Evolutionary conservation across 2,797 vertebrate genomes (phyloP).

Genomic region (Tapera naevia): DNA sequence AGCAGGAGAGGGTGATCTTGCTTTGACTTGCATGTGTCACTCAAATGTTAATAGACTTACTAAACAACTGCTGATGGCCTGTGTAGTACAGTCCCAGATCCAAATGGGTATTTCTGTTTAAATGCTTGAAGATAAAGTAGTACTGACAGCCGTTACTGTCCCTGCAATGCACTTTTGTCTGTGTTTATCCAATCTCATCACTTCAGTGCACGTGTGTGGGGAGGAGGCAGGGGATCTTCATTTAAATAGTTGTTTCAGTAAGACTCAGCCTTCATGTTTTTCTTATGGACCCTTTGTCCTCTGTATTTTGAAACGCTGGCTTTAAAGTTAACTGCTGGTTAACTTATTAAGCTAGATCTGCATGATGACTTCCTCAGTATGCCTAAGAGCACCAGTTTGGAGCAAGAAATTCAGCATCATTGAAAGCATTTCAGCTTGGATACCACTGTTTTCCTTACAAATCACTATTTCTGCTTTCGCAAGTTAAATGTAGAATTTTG

Average conservation of each 20-base stretch:
- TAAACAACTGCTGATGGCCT: neutral
- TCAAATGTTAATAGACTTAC: neutral
- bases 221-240: neutral
- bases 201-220: neutral
- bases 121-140: neutral
- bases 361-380: neutral
- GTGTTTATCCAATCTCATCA: neutral
- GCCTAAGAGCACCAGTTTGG: neutral
- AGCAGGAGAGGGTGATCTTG: neutral
- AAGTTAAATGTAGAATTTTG: neutral
- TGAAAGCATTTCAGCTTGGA: neutral
- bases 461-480: neutral
- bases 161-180: neutral
- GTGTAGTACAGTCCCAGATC: neutral
- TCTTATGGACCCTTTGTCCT: neutral
- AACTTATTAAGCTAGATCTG: neutral
- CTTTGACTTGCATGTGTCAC: neutral
- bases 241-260: neutral
- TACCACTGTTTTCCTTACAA: neutral
- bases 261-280: neutral
- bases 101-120: neutral
- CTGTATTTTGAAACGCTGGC: neutral
- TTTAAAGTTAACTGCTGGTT: no score
- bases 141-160: neutral
- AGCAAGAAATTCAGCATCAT: neutral